phyloP scores from a whole-genome alignment of 2,888 invertebrate species.

The Agriopis marginaria region DNA sequence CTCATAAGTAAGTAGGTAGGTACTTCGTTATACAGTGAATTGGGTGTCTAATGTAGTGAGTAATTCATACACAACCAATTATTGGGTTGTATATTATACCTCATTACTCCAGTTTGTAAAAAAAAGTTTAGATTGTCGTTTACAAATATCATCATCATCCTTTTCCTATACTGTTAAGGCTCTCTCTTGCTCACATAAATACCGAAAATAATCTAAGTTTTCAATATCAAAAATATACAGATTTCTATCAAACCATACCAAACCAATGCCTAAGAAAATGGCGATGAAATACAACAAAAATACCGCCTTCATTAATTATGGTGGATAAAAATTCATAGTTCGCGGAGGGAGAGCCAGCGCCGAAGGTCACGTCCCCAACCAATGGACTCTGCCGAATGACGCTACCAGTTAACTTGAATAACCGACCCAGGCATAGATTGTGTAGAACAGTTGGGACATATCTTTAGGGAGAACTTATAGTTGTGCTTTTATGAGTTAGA shows the following conservation, averaged over 20 bases:
- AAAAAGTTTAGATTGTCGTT: neutral
- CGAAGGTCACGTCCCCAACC: conserved; percentile 73
- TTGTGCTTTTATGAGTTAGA: neutral
- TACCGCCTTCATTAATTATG: conserved; percentile 34
- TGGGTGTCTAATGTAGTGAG: too few species aligned
- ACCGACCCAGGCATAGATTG: conserved; percentile 57
- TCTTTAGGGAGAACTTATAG: neutral
- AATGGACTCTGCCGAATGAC: conserved; percentile 68
- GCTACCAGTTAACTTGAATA: conserved; percentile 62
- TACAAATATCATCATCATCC: neutral
- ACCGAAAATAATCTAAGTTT: neutral
- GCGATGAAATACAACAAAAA: conserved; percentile 25
- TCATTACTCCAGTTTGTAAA: too few species aligned
- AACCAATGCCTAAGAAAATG: conserved; percentile 12
- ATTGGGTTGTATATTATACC: too few species aligned
- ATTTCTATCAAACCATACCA: neutral
- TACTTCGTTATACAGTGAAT: too few species aligned
- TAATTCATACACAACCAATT: too few species aligned
- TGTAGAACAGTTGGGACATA: conserved; percentile 24
- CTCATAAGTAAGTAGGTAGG: too few species aligned
- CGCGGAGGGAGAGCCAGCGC: conserved; percentile 47
- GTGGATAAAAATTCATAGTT: conserved; percentile 45
- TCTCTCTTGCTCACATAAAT: neutral
- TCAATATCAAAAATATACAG: neutral
- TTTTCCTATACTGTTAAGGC: too few species aligned